phyloP scores from a whole-genome alignment of 2,113 vertebrate genomes.

The Silurus asotus region DNA sequence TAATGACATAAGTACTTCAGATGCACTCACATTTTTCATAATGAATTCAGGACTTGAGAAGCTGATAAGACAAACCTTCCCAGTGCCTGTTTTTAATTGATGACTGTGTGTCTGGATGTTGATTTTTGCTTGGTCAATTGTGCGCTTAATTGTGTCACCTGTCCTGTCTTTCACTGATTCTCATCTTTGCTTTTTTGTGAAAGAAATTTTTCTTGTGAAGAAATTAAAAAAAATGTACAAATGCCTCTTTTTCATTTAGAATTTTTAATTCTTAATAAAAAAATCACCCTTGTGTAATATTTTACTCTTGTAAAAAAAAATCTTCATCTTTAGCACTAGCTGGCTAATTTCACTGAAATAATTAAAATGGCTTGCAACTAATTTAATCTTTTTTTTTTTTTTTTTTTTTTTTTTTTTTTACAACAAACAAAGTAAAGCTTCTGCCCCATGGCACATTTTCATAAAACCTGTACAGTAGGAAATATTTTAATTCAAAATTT shows the following conservation, averaged over 20 bases:
- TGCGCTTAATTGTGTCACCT: neutral
- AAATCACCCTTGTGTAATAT: no score
- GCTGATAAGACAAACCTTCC: slow-evolving; percentile 77
- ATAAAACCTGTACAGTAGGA: neutral
- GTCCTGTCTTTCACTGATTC: neutral
- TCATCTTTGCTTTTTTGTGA: neutral
- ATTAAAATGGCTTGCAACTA: neutral
- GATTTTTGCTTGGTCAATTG: slow-evolving; percentile 66
- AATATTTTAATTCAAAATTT: neutral
- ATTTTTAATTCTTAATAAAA: no score
- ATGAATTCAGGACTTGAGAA: slow-evolving; percentile 84
- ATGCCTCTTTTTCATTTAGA: neutral
- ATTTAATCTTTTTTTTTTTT: neutral
- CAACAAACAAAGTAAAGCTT: neutral
- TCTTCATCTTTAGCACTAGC: neutral
- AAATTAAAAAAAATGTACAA: neutral
- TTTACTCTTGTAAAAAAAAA: no score
- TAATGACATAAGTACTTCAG: slow-evolving; percentile 83
- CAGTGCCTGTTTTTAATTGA: slow-evolving; percentile 86
- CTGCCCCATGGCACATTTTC: neutral
- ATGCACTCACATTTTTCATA: slow-evolving; percentile 85
- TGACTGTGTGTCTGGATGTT: slow-evolving; percentile 79
- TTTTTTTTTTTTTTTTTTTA: neutral
- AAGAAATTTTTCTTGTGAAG: neutral
- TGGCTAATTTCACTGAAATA: neutral